Evolutionary conservation across 2,113 vertebrate species (phyloP).

Genomic region (human (Homo sapiens)): DNA sequence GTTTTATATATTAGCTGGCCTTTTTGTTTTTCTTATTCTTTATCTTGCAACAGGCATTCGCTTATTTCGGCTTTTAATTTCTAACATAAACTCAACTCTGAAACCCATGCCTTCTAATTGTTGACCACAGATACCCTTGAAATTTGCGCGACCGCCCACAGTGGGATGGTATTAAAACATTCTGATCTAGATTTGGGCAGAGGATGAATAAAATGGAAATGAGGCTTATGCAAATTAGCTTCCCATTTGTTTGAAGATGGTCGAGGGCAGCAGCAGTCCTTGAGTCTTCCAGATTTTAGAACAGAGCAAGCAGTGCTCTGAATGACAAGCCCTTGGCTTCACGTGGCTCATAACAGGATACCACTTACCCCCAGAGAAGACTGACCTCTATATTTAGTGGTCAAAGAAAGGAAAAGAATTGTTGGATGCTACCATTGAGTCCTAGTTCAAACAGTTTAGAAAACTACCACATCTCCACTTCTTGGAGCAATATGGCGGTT

Average conservation of each 20-base stretch:
- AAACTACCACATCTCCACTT: neutral
- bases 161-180: neutral
- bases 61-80: constrained; percentile 22
- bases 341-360: neutral
- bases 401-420: constrained; percentile 20
- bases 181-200: constrained; percentile 46
- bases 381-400: neutral
- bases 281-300: constrained; percentile 12
- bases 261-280: neutral
- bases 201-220: constrained; percentile 53
- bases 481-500: neutral
- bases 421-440: neutral
- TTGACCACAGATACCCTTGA: neutral
- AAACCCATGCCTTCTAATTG: neutral
- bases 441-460: neutral
- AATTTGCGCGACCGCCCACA: neutral
- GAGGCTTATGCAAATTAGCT: constrained; percentile 9
- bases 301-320: neutral
- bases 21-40: constrained; percentile 15
- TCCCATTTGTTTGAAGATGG: neutral
- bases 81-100: neutral
- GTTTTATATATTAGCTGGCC: neutral
- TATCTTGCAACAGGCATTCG: neutral
- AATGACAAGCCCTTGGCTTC: neutral
- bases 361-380: neutral